Conservation (phyloP, 1,140 invertebrate species). For the Colletes gigas region DNA sequence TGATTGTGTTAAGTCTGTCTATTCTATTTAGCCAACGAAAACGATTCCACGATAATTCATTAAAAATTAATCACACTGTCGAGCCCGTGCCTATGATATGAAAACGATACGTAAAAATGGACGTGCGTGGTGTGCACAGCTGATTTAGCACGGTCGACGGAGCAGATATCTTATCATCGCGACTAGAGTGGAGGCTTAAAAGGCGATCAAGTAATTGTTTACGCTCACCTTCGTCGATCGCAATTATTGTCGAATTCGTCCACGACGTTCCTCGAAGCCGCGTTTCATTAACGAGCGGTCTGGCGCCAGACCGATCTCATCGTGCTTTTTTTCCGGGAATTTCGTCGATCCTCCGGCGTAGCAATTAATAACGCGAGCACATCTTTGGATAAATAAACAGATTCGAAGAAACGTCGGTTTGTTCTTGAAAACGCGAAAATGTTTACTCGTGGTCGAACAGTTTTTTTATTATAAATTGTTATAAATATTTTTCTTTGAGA, state of each 20-base stretch:
- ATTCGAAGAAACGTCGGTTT: not conserved
- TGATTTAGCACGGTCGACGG: not conserved
- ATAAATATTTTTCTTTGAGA: too few relatives aligned
- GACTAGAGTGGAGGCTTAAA: not conserved
- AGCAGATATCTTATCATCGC: slow-evolving; percentile 29
- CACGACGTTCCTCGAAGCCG: not conserved
- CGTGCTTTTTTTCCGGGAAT: slow-evolving; percentile 5
- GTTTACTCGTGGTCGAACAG: too few relatives aligned
- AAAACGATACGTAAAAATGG: not conserved
- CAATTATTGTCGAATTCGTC: slow-evolving; percentile 5
- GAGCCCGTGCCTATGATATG: too few relatives aligned
- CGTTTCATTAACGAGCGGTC: not conserved
- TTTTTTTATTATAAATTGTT: too few relatives aligned
- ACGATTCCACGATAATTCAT: not conserved
- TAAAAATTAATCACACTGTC: not conserved
- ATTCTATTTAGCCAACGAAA: too few relatives aligned
- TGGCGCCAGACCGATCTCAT: slow-evolving; percentile 2
- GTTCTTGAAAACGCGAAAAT: not conserved
- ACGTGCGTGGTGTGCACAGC: not conserved
- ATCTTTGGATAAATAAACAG: not conserved
- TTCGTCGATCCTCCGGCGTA: not conserved
- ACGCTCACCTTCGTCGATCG: not conserved
- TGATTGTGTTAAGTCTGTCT: too few relatives aligned
- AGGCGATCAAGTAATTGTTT: slow-evolving; percentile 14
- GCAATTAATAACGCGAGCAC: not conserved